These are phyloP conservation scores for Dicrurus megarhynchus DNA, from an alignment of 2,113 vertebrate genomes.

Conservation along the genomic window DNA sequence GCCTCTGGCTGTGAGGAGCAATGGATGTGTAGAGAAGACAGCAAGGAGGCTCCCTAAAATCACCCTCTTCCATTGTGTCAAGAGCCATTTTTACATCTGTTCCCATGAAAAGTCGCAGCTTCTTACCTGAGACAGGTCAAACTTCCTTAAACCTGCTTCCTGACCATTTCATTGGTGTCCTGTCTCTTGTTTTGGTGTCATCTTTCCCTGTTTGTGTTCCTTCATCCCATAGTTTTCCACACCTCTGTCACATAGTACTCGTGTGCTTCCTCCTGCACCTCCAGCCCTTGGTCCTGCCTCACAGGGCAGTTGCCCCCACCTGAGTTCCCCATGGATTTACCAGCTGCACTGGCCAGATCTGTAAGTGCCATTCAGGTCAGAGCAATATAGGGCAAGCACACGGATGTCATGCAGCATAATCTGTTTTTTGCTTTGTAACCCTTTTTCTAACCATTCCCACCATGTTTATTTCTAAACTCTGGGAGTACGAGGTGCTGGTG, in stretches of 20 bases:
- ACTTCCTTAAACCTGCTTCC: background rate
- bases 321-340: background rate
- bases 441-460: background rate
- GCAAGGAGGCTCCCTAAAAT: background rate
- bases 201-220: background rate
- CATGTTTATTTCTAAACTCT: background rate
- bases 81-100: background rate
- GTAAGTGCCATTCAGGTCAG: too few species aligned
- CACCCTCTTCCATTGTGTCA: background rate
- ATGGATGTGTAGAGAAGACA: background rate
- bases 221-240: background rate
- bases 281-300: background rate
- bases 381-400: background rate
- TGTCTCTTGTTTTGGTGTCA: background rate
- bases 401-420: accelerated
- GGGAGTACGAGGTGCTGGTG: background rate
- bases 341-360: background rate
- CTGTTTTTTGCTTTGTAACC: background rate
- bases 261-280: background rate
- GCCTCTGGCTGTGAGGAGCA: background rate
- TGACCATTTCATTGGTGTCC: too few species aligned
- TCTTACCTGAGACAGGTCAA: background rate
- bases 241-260: accelerated
- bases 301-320: background rate
- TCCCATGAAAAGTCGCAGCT: accelerated